A percentile compares a stretch with the other conserved stretches of the same genome.
Conservation (phyloP, 2,797 vertebrate species). For the Champsocephalus esox region DNA sequence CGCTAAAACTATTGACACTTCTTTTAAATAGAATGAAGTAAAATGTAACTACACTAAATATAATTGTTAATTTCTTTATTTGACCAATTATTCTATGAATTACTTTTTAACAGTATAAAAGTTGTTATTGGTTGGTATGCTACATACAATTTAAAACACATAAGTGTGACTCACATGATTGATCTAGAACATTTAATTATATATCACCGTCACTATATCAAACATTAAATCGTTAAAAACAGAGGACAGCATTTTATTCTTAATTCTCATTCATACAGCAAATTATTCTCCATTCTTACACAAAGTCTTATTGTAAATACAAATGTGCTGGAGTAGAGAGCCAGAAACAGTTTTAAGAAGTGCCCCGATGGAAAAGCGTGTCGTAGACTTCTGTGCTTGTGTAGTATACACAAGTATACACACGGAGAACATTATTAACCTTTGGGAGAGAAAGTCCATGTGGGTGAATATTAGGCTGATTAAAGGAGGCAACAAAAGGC, state of each 20-base stretch:
- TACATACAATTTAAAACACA: neutral
- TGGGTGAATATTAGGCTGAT: slow-evolving; percentile 65
- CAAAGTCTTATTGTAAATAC: slow-evolving; percentile 14
- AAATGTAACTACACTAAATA: neutral
- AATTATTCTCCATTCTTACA: neutral
- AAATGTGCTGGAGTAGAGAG: neutral
- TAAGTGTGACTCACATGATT: neutral
- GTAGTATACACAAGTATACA: slow-evolving; percentile 5
- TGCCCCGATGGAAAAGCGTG: slow-evolving; percentile 18
- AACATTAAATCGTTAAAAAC: neutral
- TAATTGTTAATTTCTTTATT: neutral
- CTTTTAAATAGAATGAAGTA: too few relatives aligned
- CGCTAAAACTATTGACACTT: neutral
- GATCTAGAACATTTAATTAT: neutral
- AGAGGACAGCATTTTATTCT: neutral
- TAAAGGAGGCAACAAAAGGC: slow-evolving; percentile 57
- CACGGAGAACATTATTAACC: slow-evolving; percentile 60
- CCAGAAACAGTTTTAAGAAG: neutral
- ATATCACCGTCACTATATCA: neutral
- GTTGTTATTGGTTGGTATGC: neutral
- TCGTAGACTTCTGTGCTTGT: slow-evolving; percentile 13
- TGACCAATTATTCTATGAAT: neutral
- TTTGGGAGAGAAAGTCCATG: slow-evolving; percentile 49
- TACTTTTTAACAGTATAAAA: neutral
- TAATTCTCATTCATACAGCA: too few relatives aligned